Base-by-base conservation (phyloP, 2,888 invertebrate genomes). In the Ariolimax columbianus region DNA sequence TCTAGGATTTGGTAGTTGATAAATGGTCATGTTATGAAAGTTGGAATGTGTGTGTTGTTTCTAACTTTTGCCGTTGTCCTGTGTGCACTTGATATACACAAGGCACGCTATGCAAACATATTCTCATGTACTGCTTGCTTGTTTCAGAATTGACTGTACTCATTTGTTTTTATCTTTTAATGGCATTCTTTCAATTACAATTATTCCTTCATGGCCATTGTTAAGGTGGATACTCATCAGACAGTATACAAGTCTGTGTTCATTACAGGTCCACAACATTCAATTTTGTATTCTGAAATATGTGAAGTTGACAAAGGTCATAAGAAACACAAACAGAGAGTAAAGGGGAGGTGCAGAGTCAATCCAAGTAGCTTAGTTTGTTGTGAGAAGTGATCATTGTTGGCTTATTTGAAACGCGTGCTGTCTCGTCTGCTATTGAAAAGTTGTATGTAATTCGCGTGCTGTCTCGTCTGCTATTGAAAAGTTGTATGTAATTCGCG, bases 1-100 rank as follows among this genome's bases (percentile, higher is more conserved):
- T 11, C 95, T 97, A 82, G 90, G 89, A 7, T 87, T 88, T 66
- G 84, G 55, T 51, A 88, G 88, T 77, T 88, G 88, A 87, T 86
- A 23, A 59, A 38, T 26, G 23, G 23, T 33, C 66, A n/a, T 63
- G 23, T 66, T 66, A 14, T 63, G n/a, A n/a, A n/a, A n/a, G n/a
- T 63, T 63, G 47, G 7, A 47, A 47, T 47, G 47, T 14, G 17
- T 75, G 33, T 68, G 33, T 68, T 30, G 30, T 33, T 7, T 2
- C 47, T 43, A 23, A 19, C 33, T 51, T 17, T 51, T 51, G 19
- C 51, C 47, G 23, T 33, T 47, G 3, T 23, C 19, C 51, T 47
- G 40, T 40, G 72, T 72, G 72, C 38, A 40, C 38, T 40, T 72
- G 72, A n/a, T 26, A 40, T 40, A 72, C 72, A 72, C 40, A 72